Evolutionary conservation across 1,140 invertebrate species (phyloP).

Genomic region (Paramacrobiotus metropolitanus): DNA sequence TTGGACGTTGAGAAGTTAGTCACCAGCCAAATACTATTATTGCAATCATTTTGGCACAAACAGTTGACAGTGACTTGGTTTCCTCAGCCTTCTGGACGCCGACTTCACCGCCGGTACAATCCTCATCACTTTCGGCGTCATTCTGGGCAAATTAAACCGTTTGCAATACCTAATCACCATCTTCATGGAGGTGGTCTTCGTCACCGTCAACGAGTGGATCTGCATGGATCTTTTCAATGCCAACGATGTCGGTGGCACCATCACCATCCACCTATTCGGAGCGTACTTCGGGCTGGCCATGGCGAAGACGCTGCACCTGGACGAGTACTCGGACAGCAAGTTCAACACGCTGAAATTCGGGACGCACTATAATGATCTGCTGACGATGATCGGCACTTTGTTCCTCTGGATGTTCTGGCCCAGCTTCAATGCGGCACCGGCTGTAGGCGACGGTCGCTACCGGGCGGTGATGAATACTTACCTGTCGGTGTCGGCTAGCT

Average conservation of each 20-base stretch:
- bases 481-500: slow-evolving; percentile 52
- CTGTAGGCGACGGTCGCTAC: slow-evolving; percentile 43
- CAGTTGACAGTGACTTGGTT: slow-evolving; percentile 39
- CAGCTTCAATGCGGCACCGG: slow-evolving; percentile 65
- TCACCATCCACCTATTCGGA: slow-evolving; percentile 77
- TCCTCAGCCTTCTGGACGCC: no score
- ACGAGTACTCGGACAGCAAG: neutral
- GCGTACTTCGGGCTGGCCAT: slow-evolving; percentile 72
- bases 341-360: slow-evolving; percentile 14
- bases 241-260: slow-evolving; percentile 49
- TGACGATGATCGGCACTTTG: slow-evolving; percentile 38
- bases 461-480: slow-evolving; percentile 79
- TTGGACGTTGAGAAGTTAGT: slow-evolving; percentile 22
- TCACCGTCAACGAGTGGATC: slow-evolving; percentile 51
- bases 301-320: slow-evolving; percentile 15
- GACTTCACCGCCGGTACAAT: slow-evolving; percentile 69
- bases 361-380: slow-evolving; percentile 19
- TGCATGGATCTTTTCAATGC: slow-evolving; percentile 35
- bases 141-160: slow-evolving; percentile 60
- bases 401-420: slow-evolving; percentile 93
- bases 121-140: slow-evolving; percentile 69
- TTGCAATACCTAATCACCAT: slow-evolving; percentile 61
- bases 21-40: neutral
- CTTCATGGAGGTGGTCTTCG: slow-evolving; percentile 46
- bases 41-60: neutral